Evolutionary conservation across 2,888 invertebrate genomes (phyloP).

Genomic region (Tetropium fuscum): DNA sequence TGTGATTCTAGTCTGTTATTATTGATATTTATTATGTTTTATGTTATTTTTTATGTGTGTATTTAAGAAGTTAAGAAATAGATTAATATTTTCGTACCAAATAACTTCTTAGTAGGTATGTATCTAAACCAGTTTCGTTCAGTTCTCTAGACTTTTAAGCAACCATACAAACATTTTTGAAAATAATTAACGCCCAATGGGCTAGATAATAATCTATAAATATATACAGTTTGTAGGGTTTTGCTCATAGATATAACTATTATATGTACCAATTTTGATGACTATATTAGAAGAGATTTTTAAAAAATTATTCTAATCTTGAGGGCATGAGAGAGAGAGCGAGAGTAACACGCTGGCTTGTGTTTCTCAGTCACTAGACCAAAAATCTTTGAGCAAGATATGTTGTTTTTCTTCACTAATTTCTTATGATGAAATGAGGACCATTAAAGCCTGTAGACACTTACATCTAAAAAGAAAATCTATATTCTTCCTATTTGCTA

Average conservation of each 20-base stretch:
- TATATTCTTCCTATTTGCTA: conserved; percentile 61
- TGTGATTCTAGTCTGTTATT: conserved; percentile 54
- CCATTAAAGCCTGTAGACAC: conserved; percentile 43
- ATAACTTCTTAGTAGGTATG: conserved; percentile 35
- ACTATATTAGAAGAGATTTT: too few species aligned
- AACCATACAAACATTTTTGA: too few species aligned
- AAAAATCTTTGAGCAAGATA: conserved; percentile 25
- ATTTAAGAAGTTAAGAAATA: conserved; percentile 46
- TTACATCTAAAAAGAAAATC: conserved; percentile 47
- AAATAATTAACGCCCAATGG: conserved; percentile 30
- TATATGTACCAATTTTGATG: too few species aligned
- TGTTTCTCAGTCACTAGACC: too few species aligned
- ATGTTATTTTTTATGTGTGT: conserved; percentile 52
- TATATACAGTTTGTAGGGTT: conserved; percentile 15
- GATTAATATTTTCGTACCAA: conserved; percentile 52
- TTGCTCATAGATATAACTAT: conserved; percentile 25
- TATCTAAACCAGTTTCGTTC: conserved; percentile 19
- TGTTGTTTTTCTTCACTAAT: conserved; percentile 16
- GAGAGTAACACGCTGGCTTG: too few species aligned
- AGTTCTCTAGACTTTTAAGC: background rate
- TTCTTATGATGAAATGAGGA: conserved; percentile 42
- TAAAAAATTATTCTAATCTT: too few species aligned
- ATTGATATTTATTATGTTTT: conserved; percentile 49
- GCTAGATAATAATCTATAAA: conserved; percentile 27
- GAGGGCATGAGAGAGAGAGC: too few species aligned